Percentiles rank a stretch among this genome's conserved stretches.
These are phyloP conservation scores for Hybognathus amarus DNA, from an alignment of 2,797 vertebrate species.

Conservation along the genomic window DNA sequence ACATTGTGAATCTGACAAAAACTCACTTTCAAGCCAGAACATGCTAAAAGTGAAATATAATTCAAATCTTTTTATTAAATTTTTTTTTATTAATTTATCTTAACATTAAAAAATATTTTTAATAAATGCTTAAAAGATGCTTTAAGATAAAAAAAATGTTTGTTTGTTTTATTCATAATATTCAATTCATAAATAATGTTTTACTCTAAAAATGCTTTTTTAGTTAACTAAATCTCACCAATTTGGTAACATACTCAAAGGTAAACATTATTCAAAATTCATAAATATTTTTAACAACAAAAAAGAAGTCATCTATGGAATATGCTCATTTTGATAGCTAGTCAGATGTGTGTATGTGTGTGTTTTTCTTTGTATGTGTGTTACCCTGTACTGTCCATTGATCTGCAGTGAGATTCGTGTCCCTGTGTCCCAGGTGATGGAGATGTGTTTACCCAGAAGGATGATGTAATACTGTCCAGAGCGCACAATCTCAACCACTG, in stretches of 20 bases:
- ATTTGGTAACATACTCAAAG: not conserved
- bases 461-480: constrained; percentile 89
- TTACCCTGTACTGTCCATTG: constrained; percentile 83
- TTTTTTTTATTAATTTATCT: not conserved
- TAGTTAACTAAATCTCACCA: not conserved
- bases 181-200: not conserved
- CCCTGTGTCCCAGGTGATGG: constrained; percentile 88
- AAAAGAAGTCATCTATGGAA: not conserved
- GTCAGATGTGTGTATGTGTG: constrained; percentile 4
- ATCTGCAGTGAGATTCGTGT: constrained; percentile 86
- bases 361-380: not conserved
- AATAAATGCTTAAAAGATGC: not conserved
- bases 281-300: not conserved
- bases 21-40: not conserved
- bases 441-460: constrained; percentile 84
- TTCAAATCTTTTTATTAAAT: not conserved
- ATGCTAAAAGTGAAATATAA: not conserved
- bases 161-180: no score
- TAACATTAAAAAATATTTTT: not conserved
- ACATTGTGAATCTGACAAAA: not conserved
- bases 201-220: not conserved
- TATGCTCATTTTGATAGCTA: not conserved
- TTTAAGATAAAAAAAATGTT: not conserved
- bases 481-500: constrained; percentile 85
- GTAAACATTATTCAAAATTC: not conserved